A percentile compares a stretch with the other conserved stretches of the same genome.
Conservation (phyloP, 2,113 vertebrate species). For the Bujurquina vittata region DNA sequence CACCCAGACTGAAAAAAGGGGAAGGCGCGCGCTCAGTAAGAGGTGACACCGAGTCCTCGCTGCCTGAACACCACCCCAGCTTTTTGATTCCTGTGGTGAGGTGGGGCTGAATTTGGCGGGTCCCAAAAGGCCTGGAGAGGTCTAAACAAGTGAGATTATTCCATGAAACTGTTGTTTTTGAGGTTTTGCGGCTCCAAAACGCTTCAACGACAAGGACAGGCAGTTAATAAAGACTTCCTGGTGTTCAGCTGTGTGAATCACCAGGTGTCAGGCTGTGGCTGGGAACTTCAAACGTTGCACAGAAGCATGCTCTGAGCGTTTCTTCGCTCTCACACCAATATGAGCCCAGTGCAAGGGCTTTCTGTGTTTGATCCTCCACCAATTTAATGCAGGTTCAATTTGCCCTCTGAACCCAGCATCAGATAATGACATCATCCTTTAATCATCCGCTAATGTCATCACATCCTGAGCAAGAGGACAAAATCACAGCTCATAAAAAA, state of each 20-base stretch:
- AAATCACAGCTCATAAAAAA: conserved; percentile 16
- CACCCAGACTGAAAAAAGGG: conserved; percentile 21
- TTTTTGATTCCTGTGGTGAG: conserved; percentile 66
- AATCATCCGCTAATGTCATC: neutral
- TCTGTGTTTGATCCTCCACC: neutral
- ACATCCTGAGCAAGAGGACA: neutral
- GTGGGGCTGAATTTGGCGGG: conserved; percentile 27
- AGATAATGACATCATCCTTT: neutral
- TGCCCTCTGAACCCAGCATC: neutral
- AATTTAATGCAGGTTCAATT: neutral
- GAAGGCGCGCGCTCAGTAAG: conserved; percentile 8
- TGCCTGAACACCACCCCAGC: conserved; percentile 15
- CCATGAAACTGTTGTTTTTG: conserved; percentile 78
- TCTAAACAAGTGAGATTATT: conserved; percentile 62
- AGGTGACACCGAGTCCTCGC: conserved; percentile 17
- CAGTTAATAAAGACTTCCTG: conserved; percentile 84
- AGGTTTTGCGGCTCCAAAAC: conserved; percentile 70
- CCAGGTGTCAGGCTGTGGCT: conserved; percentile 74
- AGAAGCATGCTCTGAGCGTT: conserved; percentile 46
- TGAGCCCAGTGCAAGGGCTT: neutral
- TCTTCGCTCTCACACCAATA: neutral
- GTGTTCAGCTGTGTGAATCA: conserved; percentile 74
- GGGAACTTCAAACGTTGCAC: conserved; percentile 57
- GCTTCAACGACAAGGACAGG: conserved; percentile 71
- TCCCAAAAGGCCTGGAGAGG: conserved; percentile 64